Evolutionary conservation across 2,888 invertebrate species (phyloP), one percentile per base, ranked within the genome.

Genomic region (Drosophila nr. fundita): DNA sequence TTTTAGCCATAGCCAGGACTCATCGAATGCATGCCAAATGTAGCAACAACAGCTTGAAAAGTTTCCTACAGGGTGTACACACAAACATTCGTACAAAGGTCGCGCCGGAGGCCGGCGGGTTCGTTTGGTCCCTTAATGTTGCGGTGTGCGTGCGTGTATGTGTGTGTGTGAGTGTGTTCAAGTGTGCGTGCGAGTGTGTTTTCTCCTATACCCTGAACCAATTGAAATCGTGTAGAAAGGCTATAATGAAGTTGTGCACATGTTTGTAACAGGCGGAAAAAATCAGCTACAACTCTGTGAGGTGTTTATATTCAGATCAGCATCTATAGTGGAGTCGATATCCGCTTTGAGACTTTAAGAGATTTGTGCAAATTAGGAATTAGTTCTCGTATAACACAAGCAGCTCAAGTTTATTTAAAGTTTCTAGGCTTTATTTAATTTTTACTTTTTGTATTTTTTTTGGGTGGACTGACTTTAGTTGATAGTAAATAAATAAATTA

Each of bases 1-100:
- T 18, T 6, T 38, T 24, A 38, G 27, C 11, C 42, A 34, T 36
- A 18, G 5, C 18, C 21, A 24, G 18, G 27, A 32, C 53, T 40
- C 45, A 24, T 40, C 15, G 42, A 42, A 11, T n/a, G 27, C 15
- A 36, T 21, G 7, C 45, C 24, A 6, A 45, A 48, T 24, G 8
- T 52, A 40, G 18, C 30, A 54, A 42, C 11, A 29, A 27, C 7
- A 29, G 18, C 11, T 13, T n/a, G 15, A 59, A 68, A 59, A 24
- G 18, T 63, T 40, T 74, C 67, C 73, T 58, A 50, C 62, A 50
- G 67, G 73, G 73, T 63, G 40, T 40, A 55, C 45, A 57, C 52
- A 66, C 48, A 68, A 42, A 68, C 58, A 69, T n/a, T 59, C 58
- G 29, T 67, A 55, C 72, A 78, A 76, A 79, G 78, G 78, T 79